Evolutionary conservation across 2,888 invertebrate genomes (phyloP).

Genomic region (Pyrgus malvae): DNA sequence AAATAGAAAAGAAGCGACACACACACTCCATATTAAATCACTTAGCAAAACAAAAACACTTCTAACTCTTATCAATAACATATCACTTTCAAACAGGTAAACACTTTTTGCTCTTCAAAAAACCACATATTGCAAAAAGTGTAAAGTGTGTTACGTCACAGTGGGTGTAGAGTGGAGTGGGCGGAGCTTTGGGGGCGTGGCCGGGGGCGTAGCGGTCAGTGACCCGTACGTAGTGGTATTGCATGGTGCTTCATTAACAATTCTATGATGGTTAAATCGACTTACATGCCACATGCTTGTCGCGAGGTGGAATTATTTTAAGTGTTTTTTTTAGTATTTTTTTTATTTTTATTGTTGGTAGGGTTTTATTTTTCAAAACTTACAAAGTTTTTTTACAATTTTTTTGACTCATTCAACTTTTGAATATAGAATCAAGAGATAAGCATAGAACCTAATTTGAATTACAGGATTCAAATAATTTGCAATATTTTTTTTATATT

Average conservation of each 20-base stretch:
- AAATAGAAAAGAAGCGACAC: too few species aligned
- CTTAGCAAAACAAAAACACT: slow-evolving; percentile 3
- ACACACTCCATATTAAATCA: too few species aligned
- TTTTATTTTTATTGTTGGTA: too few species aligned
- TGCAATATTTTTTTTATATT: too few species aligned
- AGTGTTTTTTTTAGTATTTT: not conserved
- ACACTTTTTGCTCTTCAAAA: slow-evolving; percentile 8
- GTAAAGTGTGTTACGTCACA: slow-evolving; percentile 26
- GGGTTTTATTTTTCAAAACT: too few species aligned
- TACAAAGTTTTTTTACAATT: too few species aligned
- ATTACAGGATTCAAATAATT: too few species aligned
- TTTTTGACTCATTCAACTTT: too few species aligned
- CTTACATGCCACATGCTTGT: not conserved
- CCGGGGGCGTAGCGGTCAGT: slow-evolving; percentile 61
- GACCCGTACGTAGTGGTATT: slow-evolving; percentile 42
- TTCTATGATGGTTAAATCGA: slow-evolving; percentile 48
- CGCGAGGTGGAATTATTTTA: not conserved
- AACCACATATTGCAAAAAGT: slow-evolving; percentile 19
- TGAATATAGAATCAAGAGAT: too few species aligned
- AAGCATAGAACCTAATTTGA: too few species aligned
- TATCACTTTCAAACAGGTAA: slow-evolving; percentile 21
- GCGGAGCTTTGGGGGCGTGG: slow-evolving; percentile 65
- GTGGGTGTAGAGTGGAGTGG: slow-evolving; percentile 45
- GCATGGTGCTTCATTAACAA: slow-evolving; percentile 61
- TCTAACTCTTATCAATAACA: slow-evolving; percentile 1